phyloP scores from a whole-genome alignment of 2,797 vertebrate genomes.

The Chanos chanos region DNA sequence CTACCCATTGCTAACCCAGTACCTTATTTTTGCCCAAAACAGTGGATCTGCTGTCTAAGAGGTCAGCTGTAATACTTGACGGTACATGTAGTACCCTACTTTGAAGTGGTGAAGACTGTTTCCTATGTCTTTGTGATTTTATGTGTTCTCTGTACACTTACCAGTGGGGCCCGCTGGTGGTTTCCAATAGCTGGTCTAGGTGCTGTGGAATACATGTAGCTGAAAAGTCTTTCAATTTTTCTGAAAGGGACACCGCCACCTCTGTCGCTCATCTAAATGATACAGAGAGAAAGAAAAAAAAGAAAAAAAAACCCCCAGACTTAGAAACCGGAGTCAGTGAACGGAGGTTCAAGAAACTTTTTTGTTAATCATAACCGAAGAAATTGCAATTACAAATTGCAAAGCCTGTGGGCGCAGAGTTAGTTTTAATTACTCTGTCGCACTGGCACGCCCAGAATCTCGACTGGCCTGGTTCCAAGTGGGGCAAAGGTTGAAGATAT shows the following conservation, averaged over 20 bases:
- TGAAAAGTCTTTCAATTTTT: conserved; percentile 84
- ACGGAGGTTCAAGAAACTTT: no score
- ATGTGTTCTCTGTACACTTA: conserved; percentile 39
- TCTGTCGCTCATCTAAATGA: conserved; percentile 79
- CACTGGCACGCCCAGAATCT: not conserved
- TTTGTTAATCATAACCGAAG: no score
- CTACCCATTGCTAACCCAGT: no score
- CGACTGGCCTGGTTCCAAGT: not conserved
- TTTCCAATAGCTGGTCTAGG: conserved; percentile 71
- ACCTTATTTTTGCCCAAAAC: no score
- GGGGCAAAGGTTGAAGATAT: conserved; percentile 19
- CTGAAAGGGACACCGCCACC: conserved; percentile 81
- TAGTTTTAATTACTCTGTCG: not conserved
- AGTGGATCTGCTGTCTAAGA: no score
- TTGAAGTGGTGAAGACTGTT: no score
- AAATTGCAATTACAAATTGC: no score
- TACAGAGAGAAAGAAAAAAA: conserved; percentile 8
- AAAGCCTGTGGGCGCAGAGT: not conserved
- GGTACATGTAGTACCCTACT: no score
- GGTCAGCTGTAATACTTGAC: no score
- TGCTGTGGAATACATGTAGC: conserved; percentile 87
- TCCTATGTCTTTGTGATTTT: no score
- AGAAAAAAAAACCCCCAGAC: not conserved
- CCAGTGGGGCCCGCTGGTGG: conserved; percentile 74
- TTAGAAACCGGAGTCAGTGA: not conserved